Evolutionary conservation across 2,888 invertebrate species (phyloP), one percentile per base, ranked within the genome.

Genomic region (Heteromurus nitidus): DNA sequence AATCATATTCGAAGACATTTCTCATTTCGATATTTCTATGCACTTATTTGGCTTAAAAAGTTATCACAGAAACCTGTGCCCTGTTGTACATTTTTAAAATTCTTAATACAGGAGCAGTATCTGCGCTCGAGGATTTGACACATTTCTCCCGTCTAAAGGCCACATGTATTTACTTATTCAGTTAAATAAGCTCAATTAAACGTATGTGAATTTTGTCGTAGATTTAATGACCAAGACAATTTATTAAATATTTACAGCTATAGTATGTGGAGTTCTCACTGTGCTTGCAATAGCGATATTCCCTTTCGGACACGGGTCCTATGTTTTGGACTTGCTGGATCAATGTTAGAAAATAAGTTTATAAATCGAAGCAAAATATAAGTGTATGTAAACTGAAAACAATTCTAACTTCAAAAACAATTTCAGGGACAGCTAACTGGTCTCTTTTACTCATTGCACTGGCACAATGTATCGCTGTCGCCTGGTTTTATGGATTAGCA

Each of bases 311-410:
- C 70, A 73, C 69, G 84, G 82, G 7, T 28, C 47, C 3, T 84
- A 82, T 67, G 44, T 83, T 22, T 60, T 83, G 26, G 73, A 68
- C 16, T 70, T 81, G n/a, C n/a, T 83, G 26, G 84, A 85, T 42
- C 77, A 81, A 30, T 82, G 69, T 79, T 53, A 70, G 65, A 2
- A 24, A 47, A n/a, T n/a, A n/a, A n/a, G n/a, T n/a, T n/a, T n/a
- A n/a, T n/a, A n/a, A n/a, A n/a, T n/a, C n/a, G n/a, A n/a, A n/a
- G n/a, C n/a, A n/a, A n/a, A n/a, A n/a, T n/a, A n/a, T n/a, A n/a
- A 9, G 47, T 67, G n/a, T 47, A 26, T 26, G 1, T 75, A 2
- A 28, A 13, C n/a, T 22, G 64, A 72, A 36, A 24, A 18, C 55
- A 55, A 55, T 55, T 26, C 36, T 36, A 13, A 9, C 47, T 47